Conservation (phyloP, 2,888 invertebrate genomes). For the Pollenia amentaria region DNA sequence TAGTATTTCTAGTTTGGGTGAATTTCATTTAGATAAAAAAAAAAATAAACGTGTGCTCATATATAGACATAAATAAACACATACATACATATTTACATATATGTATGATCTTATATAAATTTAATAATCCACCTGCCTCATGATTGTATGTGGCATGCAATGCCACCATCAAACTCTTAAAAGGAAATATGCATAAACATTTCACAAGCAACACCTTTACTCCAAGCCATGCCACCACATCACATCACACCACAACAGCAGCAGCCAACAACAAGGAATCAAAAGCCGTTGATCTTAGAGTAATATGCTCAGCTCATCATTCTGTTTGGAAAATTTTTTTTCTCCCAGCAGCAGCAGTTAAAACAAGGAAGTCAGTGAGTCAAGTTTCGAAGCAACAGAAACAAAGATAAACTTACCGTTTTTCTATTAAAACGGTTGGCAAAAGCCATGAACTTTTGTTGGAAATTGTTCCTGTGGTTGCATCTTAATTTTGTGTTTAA, state of each 20-base stretch:
- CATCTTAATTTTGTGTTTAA: slow-evolving; percentile 69
- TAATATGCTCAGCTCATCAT: slow-evolving; percentile 50
- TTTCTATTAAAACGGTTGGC: slow-evolving; percentile 28
- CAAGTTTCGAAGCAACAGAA: neutral
- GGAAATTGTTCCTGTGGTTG: slow-evolving; percentile 64
- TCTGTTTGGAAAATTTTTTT: neutral
- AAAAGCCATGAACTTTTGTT: slow-evolving; percentile 51
- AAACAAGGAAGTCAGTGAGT: slow-evolving; percentile 63
- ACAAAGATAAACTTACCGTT: slow-evolving; percentile 35
- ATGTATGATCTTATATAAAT: slow-evolving; percentile 3
- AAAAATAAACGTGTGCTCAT: neutral
- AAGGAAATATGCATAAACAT: slow-evolving; percentile 55
- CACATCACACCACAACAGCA: neutral
- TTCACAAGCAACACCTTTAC: slow-evolving; percentile 39
- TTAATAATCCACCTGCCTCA: slow-evolving; percentile 72
- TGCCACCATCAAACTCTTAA: slow-evolving; percentile 73
- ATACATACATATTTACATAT: neutral
- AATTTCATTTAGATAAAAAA: slow-evolving; percentile 2
- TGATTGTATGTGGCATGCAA: slow-evolving; percentile 72
- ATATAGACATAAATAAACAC: neutral
- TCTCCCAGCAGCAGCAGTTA: slow-evolving; percentile 33
- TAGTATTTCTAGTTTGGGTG: slow-evolving; percentile 17
- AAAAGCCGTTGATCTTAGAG: slow-evolving; percentile 33
- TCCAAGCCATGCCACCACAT: neutral
- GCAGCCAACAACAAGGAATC: slow-evolving; percentile 25